Evolutionary conservation across 2,113 vertebrate species (phyloP).

Genomic region (Camelus dromedarius): DNA sequence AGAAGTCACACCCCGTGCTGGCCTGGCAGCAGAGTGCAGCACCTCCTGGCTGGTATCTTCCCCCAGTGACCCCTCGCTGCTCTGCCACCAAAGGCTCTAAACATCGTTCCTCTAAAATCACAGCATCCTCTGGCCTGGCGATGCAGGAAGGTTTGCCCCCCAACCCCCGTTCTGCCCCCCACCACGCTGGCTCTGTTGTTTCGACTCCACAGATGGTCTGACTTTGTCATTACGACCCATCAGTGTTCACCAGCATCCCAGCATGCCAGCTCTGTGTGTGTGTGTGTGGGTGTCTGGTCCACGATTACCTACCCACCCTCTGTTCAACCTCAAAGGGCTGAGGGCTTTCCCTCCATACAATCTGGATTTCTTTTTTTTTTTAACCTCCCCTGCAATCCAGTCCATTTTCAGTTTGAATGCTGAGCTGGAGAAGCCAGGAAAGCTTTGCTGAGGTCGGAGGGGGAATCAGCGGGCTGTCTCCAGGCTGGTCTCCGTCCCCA

Average conservation of each 20-base stretch:
- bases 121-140: not conserved
- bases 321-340: not conserved
- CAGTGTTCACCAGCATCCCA: rapidly evolving
- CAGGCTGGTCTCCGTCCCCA: rapidly evolving
- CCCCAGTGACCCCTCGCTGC: rapidly evolving
- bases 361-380: not conserved
- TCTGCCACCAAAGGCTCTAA: not conserved
- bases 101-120: not conserved
- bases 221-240: not conserved
- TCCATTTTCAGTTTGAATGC: not conserved
- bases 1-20: not conserved
- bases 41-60: not conserved
- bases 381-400: not conserved
- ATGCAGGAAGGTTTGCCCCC: too few species aligned
- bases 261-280: not conserved
- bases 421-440: not conserved
- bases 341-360: too few species aligned
- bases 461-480: not conserved
- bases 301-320: not conserved
- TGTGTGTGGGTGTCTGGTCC: rapidly evolving
- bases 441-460: not conserved
- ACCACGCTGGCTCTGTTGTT: not conserved
- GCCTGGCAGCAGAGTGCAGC: not conserved
- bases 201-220: not conserved
- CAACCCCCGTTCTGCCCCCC: not conserved